These are phyloP conservation scores for Sciurus vulgaris DNA, from an alignment of 2,797 vertebrate species.

Conservation along the genomic window DNA sequence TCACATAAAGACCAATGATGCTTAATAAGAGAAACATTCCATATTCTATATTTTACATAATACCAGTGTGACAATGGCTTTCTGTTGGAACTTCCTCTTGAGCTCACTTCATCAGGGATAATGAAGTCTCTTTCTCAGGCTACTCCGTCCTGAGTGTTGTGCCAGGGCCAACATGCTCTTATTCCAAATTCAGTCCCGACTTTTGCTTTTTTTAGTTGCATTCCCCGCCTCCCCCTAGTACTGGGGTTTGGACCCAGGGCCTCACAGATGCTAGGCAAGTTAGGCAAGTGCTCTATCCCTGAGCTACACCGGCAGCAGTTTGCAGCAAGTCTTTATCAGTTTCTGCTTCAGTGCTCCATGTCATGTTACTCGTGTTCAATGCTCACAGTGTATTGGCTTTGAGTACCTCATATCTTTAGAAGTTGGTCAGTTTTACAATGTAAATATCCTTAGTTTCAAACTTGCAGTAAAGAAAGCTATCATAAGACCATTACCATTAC, in stretches of 20 bases:
- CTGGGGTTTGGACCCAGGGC: background rate
- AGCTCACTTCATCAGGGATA: background rate
- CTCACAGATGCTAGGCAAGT: background rate
- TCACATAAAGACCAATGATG: background rate
- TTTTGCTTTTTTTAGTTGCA: conserved; percentile 7
- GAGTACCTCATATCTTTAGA: background rate
- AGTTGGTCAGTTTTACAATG: conserved; percentile 16
- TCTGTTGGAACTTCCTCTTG: conserved; percentile 19
- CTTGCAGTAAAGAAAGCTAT: conserved; percentile 16
- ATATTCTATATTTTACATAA: conserved; percentile 1
- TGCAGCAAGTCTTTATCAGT: background rate
- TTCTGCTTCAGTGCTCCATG: background rate
- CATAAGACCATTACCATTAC: background rate
- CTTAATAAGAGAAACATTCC: conserved; percentile 1
- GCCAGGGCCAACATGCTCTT: background rate
- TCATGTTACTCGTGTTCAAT: background rate
- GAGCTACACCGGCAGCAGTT: background rate
- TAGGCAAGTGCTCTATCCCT: background rate
- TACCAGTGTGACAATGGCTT: background rate
- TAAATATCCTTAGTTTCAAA: conserved; percentile 44
- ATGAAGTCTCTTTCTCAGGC: background rate
- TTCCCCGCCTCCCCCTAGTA: background rate
- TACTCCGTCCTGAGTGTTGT: background rate
- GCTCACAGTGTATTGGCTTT: background rate
- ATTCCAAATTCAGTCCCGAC: background rate